These are phyloP conservation scores for Uromys caudimaculatus DNA, from an alignment of 2,797 vertebrate genomes.

Conservation along the genomic window DNA sequence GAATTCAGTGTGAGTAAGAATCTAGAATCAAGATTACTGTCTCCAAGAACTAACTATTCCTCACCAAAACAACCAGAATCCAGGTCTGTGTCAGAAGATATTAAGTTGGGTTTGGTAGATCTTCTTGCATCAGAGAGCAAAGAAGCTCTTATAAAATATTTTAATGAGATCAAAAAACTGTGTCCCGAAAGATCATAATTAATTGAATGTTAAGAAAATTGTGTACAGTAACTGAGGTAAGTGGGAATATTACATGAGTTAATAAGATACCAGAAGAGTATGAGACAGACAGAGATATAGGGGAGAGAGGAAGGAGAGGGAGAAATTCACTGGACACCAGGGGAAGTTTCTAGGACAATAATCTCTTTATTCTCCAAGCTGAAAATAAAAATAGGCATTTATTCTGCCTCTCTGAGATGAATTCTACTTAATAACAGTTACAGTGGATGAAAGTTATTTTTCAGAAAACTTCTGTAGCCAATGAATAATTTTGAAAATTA, in stretches of 20 bases:
- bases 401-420: neutral
- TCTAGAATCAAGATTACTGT: neutral
- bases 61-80: conserved; percentile 32
- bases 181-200: neutral
- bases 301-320: neutral
- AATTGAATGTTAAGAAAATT: neutral
- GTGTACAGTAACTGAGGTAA: neutral
- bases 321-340: neutral
- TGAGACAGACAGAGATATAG: neutral
- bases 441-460: neutral
- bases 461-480: conserved; percentile 14
- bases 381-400: neutral
- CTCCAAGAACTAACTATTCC: conserved; percentile 22
- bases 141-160: neutral
- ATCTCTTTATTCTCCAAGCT: conserved; percentile 10
- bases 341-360: neutral
- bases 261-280: neutral
- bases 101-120: neutral
- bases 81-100: neutral
- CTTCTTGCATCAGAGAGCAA: neutral
- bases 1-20: neutral
- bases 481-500: conserved; percentile 42
- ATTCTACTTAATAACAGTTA: neutral
- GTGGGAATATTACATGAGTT: conserved; percentile 11
- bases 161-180: conserved; percentile 5